Base-by-base conservation (phyloP, 2,888 invertebrate species). In the Lypha dubia region DNA sequence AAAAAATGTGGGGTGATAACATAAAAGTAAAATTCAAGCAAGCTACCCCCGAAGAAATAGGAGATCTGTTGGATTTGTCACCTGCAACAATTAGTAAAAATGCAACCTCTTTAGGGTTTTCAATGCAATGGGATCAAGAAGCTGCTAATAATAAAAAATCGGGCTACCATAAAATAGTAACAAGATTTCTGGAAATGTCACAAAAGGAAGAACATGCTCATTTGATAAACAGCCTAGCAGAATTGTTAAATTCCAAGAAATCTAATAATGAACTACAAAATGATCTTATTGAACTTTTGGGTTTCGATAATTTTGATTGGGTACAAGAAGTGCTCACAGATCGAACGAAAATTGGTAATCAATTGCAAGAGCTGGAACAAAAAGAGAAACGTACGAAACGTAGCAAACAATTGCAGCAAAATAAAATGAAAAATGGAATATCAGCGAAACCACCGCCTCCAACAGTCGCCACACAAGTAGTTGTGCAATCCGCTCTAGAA, bases 221-320 rank as follows among this genome's bases (percentile, higher is more conserved):
- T 28, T 82, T 90, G 0, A 38, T 90, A 3, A 68, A n/a, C 20
- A 88, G 89, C 51, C 86, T 91, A n/a, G 86, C 89, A 22, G 87
- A 94, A 93, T 91, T 90, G 90, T 91, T 97, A 0, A 94, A 94
- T 86, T 94, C 95, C 0, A 92, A 93, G 15, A 93, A 94, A 86
- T 93, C 93, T 35, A 95, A 94, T 86, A 94, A 95, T 84, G 96
- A 96, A 88, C 92, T 97, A 83, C 95, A 97, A 90, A 96, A 95
- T 89, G 96, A 97, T 91, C 92, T 99, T 22, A 96, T 98, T 91
- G 98, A 99, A 88, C 92, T 98, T 5, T 93, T 91, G 13, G 99
- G 99, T 0, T 97, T 96, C 91, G 97, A 98, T 87, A 93, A 95
- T 88, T 95, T 97, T 91, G 96, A 97, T 89, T 93, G 97, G 79